Evolutionary conservation across 2,888 invertebrate genomes (phyloP), one percentile per base, ranked within the genome.

Genomic region (Thereva nobilitata): DNA sequence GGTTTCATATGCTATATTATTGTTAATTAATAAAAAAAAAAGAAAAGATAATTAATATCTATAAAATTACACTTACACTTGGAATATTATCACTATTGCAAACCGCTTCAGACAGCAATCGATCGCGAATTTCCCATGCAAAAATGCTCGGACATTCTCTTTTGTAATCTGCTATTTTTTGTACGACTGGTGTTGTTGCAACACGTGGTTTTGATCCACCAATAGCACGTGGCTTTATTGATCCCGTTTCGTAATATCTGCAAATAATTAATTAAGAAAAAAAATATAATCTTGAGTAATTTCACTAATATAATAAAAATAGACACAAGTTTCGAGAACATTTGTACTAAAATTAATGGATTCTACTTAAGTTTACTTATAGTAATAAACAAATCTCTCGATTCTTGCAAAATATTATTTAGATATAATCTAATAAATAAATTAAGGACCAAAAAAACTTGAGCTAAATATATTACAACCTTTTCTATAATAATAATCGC

Each of bases 31-130:
- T 34, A 10, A 5, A 4, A 38, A 38, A 35, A 53, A n/a, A 5
- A 53, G 5, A 35, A 53, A 49, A 10, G 12, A 49, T 49, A 49
- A 47, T 47, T n/a, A 10, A 7, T n/a, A 47, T 47, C 9, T 10
- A 47, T n/a, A 12, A n/a, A 34, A 4, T 53, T 53, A n/a, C 7
- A 95, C 96, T 95, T 84, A 97, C 97, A 83, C 95, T 95, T 74
- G 97, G 97, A 77, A 97, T 96, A 82, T 96, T 97, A 83, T 97
- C 97, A 83, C 93, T 94, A 83, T 93, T 95, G 87, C 97, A 97
- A 75, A 95, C 92, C 75, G 92, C 93, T 79, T 97, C 97, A 68
- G 92, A 90, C 66, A 97, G 86, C 74, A 97, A 87, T 77, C 96
- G 88, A 78, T 97, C 97, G 64, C 97, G 84, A 79, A 97, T 97